Conservation (phyloP, 2,888 invertebrate species). For the Drosophila nr. perissopoda region DNA sequence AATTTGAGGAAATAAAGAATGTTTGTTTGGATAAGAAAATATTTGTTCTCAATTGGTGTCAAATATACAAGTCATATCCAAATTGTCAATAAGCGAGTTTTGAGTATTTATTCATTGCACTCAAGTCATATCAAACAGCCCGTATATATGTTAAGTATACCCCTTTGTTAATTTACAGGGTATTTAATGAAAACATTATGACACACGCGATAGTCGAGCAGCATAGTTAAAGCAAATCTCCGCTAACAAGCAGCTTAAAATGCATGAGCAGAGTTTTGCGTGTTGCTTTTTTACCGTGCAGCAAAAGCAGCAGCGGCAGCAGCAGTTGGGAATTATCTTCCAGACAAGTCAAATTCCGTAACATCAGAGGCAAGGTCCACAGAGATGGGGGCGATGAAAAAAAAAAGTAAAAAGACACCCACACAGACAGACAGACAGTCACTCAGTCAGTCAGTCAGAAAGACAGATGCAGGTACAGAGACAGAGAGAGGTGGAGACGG, state of each 20-base stretch:
- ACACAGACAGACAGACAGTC: constrained; percentile 1
- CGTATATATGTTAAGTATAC: no score
- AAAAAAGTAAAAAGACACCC: constrained; percentile 4
- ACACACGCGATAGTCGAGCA: constrained; percentile 58
- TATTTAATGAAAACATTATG: constrained; percentile 53
- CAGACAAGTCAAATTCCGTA: constrained; percentile 44
- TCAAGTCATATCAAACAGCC: neutral
- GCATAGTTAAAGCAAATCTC: constrained; percentile 58
- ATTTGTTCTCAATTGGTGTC: neutral
- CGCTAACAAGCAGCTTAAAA: constrained; percentile 74
- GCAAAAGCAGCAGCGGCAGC: constrained; percentile 7
- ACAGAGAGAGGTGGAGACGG: neutral
- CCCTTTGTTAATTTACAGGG: neutral
- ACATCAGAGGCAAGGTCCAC: constrained; percentile 27
- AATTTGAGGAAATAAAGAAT: neutral
- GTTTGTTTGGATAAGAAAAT: neutral
- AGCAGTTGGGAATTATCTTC: constrained; percentile 50
- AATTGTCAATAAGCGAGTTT: neutral
- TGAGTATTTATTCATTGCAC: neutral
- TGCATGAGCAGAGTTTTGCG: constrained; percentile 42
- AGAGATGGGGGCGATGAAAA: constrained; percentile 13
- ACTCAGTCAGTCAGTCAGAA: neutral
- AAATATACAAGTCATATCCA: neutral
- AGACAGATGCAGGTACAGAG: constrained; percentile 2
- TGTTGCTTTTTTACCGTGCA: constrained; percentile 14